Evolutionary conservation across 2,888 invertebrate species (phyloP).

Genomic region (Thera obeliscata): DNA sequence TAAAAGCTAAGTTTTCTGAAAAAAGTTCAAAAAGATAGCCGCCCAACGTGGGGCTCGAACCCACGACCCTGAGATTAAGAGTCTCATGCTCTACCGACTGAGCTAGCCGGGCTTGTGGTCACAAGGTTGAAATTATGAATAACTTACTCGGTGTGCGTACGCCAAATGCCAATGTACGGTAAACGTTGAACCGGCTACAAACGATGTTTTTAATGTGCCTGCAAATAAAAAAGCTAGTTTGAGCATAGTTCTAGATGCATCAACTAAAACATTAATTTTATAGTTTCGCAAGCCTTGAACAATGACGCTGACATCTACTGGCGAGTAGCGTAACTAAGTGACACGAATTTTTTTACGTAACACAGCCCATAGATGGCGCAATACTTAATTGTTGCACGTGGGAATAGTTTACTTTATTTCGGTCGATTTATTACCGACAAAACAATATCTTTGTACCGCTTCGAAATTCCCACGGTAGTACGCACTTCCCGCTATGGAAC

Average conservation of each 20-base stretch:
- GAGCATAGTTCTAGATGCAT: neutral
- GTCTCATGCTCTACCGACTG: constrained; percentile 86
- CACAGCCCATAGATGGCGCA: constrained; percentile 57
- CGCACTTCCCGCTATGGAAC: constrained; percentile 40
- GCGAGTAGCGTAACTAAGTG: constrained; percentile 39
- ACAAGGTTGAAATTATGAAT: constrained; percentile 48
- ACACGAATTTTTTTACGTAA: constrained; percentile 46
- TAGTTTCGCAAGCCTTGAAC: constrained; percentile 12
- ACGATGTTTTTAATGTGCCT: constrained; percentile 92
- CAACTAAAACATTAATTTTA: neutral
- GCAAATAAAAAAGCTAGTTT: constrained; percentile 56
- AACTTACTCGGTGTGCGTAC: constrained; percentile 91
- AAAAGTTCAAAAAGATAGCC: constrained; percentile 42
- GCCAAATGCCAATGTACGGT: constrained; percentile 97
- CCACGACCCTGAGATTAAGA: constrained; percentile 88
- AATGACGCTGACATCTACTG: constrained; percentile 51
- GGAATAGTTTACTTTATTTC: constrained; percentile 46
- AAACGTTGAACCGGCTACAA: constrained; percentile 92
- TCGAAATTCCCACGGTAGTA: constrained; percentile 42
- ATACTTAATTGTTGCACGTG: constrained; percentile 45
- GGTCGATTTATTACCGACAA: constrained; percentile 43
- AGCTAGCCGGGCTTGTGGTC: constrained; percentile 81
- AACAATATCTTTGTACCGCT: constrained; percentile 41
- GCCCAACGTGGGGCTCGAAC: constrained; percentile 87
- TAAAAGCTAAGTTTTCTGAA: neutral